phyloP scores from a whole-genome alignment of 1,140 invertebrate genomes.

The Sycophaga agraensis region DNA sequence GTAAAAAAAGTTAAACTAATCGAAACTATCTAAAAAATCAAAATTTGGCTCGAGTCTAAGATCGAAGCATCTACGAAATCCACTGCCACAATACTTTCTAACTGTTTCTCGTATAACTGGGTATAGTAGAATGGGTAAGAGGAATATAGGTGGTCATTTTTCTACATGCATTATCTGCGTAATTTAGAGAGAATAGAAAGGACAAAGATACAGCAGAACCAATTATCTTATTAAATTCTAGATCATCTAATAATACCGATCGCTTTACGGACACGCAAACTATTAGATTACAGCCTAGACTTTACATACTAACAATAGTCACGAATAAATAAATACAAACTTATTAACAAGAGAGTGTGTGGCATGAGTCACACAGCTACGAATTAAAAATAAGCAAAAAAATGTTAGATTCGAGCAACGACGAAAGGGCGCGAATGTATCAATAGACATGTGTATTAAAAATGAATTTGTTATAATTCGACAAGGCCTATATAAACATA shows the following conservation, averaged over 20 bases:
- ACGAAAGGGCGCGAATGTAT: too few species aligned
- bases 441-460: neutral
- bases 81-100: slow-evolving; percentile 55
- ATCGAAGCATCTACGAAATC: slow-evolving; percentile 54
- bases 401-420: too few species aligned
- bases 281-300: slow-evolving; percentile 38
- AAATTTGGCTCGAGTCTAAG: slow-evolving; percentile 50
- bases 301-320: too few species aligned
- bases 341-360: too few species aligned
- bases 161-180: slow-evolving; percentile 56
- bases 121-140: slow-evolving; percentile 51
- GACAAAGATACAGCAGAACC: too few species aligned
- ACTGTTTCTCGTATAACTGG: slow-evolving; percentile 55
- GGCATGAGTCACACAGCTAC: too few species aligned
- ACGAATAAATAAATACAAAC: too few species aligned
- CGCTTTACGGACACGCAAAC: slow-evolving; percentile 37
- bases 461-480: neutral
- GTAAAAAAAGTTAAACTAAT: too few species aligned
- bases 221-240: slow-evolving; percentile 19
- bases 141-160: slow-evolving; percentile 56
- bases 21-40: too few species aligned
- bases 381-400: too few species aligned
- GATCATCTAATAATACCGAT: slow-evolving; percentile 37
- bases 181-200: slow-evolving; percentile 12
- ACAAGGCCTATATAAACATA: slow-evolving; percentile 23